A percentile compares a stretch with the other conserved stretches of the same genome.
These are phyloP conservation scores for Alosa sapidissima DNA, from an alignment of 2,797 vertebrate species.

Conservation along the genomic window DNA sequence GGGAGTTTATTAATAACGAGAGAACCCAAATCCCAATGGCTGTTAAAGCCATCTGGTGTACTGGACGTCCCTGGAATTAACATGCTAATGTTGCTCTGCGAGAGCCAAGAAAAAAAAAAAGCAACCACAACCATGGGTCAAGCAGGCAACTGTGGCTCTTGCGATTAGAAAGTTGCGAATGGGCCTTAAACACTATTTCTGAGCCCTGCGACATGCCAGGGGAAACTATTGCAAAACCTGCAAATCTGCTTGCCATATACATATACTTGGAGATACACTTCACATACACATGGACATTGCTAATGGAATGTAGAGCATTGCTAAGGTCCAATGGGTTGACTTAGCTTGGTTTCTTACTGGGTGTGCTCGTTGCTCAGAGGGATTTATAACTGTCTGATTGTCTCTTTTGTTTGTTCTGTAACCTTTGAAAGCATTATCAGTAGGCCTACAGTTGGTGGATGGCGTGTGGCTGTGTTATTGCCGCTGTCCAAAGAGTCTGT, in stretches of 20 bases:
- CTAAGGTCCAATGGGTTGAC: no score
- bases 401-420: not conserved
- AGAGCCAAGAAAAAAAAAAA: not conserved
- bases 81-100: not conserved
- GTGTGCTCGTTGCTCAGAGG: no score
- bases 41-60: conserved; percentile 35
- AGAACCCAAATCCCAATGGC: conserved; percentile 19
- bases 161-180: not conserved
- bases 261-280: no score
- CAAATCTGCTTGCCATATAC: no score
- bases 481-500: not conserved
- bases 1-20: conserved; percentile 33
- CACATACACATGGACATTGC: no score
- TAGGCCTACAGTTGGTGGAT: not conserved
- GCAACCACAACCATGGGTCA: not conserved
- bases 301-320: no score
- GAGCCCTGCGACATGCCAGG: not conserved
- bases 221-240: not conserved
- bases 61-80: conserved; percentile 6
- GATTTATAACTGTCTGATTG: no score
- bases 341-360: no score
- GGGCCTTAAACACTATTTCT: not conserved
- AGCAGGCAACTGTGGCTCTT: not conserved
- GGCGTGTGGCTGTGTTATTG: not conserved
- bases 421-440: not conserved